A percentile compares a stretch with the other conserved stretches of the same genome.
phyloP scores from a whole-genome alignment of 1,140 invertebrate species.

The Oncopodura yosiiana region DNA sequence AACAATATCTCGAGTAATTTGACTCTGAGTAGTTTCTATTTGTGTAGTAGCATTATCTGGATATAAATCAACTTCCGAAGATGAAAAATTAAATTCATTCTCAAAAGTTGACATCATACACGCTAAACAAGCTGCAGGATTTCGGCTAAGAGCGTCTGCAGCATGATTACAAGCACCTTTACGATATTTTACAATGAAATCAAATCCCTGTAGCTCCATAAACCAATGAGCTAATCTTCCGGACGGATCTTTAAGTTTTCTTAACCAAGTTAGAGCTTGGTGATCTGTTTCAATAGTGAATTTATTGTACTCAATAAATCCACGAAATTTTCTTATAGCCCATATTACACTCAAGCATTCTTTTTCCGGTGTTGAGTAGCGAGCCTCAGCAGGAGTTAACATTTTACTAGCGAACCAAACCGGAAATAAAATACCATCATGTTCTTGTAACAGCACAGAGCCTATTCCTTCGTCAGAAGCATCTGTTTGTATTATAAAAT shows the following conservation, averaged over 20 bases:
- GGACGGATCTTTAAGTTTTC: constrained; percentile 39
- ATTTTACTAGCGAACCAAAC: constrained; percentile 42
- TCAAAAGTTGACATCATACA: too few relatives aligned
- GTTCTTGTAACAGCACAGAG: constrained; percentile 36
- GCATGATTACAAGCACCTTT: constrained; percentile 8
- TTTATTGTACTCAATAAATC: constrained; percentile 44
- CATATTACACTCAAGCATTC: constrained; percentile 46
- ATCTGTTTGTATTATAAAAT: constrained; percentile 36
- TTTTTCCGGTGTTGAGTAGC: constrained; percentile 42
- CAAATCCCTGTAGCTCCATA: constrained; percentile 43
- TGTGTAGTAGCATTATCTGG: neutral
- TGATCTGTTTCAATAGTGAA: constrained; percentile 48
- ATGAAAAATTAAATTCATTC: too few relatives aligned
- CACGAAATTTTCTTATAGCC: constrained; percentile 42
- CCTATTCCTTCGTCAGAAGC: constrained; percentile 35
- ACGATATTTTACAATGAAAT: constrained; percentile 41
- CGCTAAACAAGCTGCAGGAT: neutral
- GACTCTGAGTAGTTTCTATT: constrained; percentile 3
- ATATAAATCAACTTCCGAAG: neutral
- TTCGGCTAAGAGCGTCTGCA: constrained; percentile 22
- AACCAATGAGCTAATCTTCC: constrained; percentile 44
- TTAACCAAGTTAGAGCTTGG: constrained; percentile 42
- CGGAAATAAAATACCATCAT: constrained; percentile 34
- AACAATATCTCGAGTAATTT: constrained; percentile 2
- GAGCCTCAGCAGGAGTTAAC: constrained; percentile 40